Conservation (phyloP, 2,888 invertebrate genomes). For the Oegoconia quadripuncta region DNA sequence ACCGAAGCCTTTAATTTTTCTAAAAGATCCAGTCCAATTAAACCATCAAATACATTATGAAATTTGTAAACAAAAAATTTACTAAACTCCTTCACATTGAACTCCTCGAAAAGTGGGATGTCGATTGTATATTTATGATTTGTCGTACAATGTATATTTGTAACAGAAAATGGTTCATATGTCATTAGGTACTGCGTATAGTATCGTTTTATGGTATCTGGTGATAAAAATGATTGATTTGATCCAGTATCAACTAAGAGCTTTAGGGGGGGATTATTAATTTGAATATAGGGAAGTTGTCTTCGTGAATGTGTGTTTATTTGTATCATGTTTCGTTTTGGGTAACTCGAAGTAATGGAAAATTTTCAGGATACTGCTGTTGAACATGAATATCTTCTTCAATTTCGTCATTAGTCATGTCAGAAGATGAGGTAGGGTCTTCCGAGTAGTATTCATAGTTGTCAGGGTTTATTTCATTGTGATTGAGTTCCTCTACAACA, state of each 20-base stretch:
- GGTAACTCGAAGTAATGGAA: not conserved
- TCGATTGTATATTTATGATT: constrained; percentile 1
- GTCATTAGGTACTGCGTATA: too few relatives aligned
- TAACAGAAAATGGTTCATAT: constrained; percentile 20
- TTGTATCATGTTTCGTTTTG: constrained; percentile 14
- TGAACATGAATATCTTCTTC: too few relatives aligned
- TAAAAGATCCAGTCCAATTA: constrained; percentile 18
- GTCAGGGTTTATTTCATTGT: too few relatives aligned
- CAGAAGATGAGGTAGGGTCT: constrained; percentile 1
- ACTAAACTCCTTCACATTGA: constrained; percentile 1
- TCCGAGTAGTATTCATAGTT: constrained; percentile 5
- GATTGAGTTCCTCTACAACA: too few relatives aligned
- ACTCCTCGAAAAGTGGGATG: constrained; percentile 5
- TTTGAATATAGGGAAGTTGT: constrained; percentile 16
- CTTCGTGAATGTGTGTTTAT: constrained; percentile 16
- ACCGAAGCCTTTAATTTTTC: constrained; percentile 18
- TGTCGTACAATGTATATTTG: constrained; percentile 12
- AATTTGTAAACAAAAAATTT: too few relatives aligned
- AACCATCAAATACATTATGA: constrained; percentile 19
- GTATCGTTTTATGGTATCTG: too few relatives aligned
- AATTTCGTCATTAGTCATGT: too few relatives aligned
- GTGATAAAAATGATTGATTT: too few relatives aligned
- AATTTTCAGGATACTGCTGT: constrained; percentile 3
- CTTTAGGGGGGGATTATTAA: constrained; percentile 14
- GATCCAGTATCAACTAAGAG: constrained; percentile 15